These are phyloP conservation scores for Thamnaconus septentrionalis DNA, from an alignment of 2,113 vertebrate genomes.

Conservation along the genomic window DNA sequence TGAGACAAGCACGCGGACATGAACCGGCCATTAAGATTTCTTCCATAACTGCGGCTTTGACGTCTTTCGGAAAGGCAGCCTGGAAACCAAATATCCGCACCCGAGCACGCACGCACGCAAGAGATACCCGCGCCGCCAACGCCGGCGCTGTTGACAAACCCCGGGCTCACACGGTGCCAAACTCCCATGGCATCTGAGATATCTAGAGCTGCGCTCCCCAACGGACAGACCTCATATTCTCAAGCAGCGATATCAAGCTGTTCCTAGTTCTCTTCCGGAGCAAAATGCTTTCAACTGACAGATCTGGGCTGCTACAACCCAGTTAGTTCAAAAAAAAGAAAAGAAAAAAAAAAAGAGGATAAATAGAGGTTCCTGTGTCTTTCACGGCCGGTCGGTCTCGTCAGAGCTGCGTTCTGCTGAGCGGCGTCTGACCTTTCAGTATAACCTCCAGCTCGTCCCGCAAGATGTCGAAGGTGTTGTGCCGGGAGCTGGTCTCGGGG, in stretches of 20 bases:
- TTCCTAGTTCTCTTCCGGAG: slow-evolving; percentile 9
- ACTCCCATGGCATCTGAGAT: slow-evolving; percentile 46
- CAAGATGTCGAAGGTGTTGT: slow-evolving; percentile 94
- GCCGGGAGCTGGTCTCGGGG: slow-evolving; percentile 90
- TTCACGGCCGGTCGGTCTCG: neutral
- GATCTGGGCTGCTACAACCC: neutral
- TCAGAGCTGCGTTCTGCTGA: neutral
- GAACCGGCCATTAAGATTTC: too few relatives aligned
- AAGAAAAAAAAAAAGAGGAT: too few relatives aligned
- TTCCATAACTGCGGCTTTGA: too few relatives aligned
- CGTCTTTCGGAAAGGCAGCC: too few relatives aligned
- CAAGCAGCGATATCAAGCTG: slow-evolving; percentile 20
- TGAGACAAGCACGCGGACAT: too few relatives aligned
- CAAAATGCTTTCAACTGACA: slow-evolving; percentile 2
- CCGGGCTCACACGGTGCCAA: slow-evolving; percentile 28
- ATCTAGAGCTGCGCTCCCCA: slow-evolving; percentile 39
- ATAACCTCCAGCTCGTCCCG: slow-evolving; percentile 90
- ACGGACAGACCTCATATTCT: slow-evolving; percentile 27
- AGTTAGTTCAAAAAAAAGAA: too few relatives aligned
- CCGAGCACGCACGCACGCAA: too few relatives aligned
- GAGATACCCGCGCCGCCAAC: neutral
- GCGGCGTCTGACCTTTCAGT: slow-evolving; percentile 85
- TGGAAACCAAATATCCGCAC: too few relatives aligned
- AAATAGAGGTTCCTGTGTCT: neutral
- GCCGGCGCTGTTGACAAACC: slow-evolving; percentile 38